These are phyloP conservation scores for Phenganax stokvisi DNA, from an alignment of 92 coral and sea anemone genomes.

Conservation along the genomic window DNA sequence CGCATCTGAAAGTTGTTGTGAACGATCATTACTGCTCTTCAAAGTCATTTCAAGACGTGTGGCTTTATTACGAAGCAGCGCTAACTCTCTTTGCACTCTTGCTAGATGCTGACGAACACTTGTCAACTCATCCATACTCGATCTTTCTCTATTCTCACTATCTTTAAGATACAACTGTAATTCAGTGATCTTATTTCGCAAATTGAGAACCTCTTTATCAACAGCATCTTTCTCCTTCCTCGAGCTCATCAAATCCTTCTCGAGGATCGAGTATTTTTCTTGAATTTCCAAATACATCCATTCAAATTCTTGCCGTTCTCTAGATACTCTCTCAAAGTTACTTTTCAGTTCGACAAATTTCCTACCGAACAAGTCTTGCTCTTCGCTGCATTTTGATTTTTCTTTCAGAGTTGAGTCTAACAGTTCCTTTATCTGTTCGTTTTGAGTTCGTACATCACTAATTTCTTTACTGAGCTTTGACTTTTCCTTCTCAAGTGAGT, in stretches of 20 bases:
- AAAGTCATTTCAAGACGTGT: slow-evolving; percentile 25
- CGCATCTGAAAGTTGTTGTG: slow-evolving; percentile 17
- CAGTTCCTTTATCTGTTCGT: slow-evolving; percentile 49
- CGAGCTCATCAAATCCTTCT: slow-evolving; percentile 50
- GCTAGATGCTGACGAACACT: not conserved
- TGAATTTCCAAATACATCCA: slow-evolving; percentile 16
- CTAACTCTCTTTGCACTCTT: slow-evolving; percentile 23
- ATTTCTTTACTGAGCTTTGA: slow-evolving; percentile 55
- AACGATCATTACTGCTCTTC: slow-evolving; percentile 4
- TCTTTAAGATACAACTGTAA: slow-evolving; percentile 53
- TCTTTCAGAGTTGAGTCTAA: slow-evolving; percentile 46
- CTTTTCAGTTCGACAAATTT: slow-evolving; percentile 55
- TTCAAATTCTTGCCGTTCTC: slow-evolving; percentile 56
- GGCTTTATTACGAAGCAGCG: slow-evolving; percentile 23
- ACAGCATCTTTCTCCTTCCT: slow-evolving; percentile 49
- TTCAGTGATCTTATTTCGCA: slow-evolving; percentile 47
- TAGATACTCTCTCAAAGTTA: slow-evolving; percentile 42
- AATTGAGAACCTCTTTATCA: slow-evolving; percentile 51
- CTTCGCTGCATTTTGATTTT: slow-evolving; percentile 53
- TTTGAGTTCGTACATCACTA: slow-evolving; percentile 45
- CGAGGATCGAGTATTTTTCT: slow-evolving; percentile 37
- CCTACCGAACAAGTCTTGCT: slow-evolving; percentile 40
- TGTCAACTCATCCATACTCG: slow-evolving; percentile 49
- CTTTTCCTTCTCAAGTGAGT: slow-evolving; percentile 59
- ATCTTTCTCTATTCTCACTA: slow-evolving; percentile 66